Conservation (phyloP, 2,797 vertebrate genomes). For the Cheirogaleus major region DNA sequence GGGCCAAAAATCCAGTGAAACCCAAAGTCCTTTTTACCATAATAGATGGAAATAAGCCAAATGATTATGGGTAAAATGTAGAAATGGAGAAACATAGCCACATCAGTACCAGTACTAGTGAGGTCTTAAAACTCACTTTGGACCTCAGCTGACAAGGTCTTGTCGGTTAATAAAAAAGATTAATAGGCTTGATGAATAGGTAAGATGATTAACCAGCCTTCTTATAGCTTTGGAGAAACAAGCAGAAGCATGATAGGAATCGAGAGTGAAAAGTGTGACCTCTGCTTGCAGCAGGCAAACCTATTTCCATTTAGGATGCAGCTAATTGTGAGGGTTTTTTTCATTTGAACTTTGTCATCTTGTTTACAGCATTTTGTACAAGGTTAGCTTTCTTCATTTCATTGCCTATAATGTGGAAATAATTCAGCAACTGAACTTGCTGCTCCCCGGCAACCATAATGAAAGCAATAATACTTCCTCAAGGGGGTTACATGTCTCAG, state of each 20-base stretch:
- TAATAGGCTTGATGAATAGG: neutral
- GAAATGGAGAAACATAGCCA: neutral
- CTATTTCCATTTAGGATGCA: neutral
- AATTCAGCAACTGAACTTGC: slow-evolving; percentile 53
- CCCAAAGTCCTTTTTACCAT: neutral
- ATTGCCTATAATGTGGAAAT: slow-evolving; percentile 16
- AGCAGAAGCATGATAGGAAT: neutral
- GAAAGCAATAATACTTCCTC: slow-evolving; percentile 38
- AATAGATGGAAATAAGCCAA: neutral
- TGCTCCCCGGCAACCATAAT: neutral
- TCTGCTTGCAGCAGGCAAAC: neutral
- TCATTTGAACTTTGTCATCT: neutral
- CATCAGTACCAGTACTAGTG: too few species aligned
- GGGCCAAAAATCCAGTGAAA: neutral
- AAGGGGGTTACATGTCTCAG: slow-evolving; percentile 60
- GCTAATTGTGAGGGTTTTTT: neutral
- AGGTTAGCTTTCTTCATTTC: neutral
- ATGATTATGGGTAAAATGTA: neutral
- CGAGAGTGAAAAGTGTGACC: neutral
- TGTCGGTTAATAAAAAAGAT: accelerated
- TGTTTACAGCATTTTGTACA: neutral
- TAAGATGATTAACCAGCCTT: neutral
- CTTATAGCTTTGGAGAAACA: neutral
- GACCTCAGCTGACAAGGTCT: neutral
- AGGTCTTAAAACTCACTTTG: neutral